Conservation (phyloP, 2,113 vertebrate genomes). For the Alosa alosa region DNA sequence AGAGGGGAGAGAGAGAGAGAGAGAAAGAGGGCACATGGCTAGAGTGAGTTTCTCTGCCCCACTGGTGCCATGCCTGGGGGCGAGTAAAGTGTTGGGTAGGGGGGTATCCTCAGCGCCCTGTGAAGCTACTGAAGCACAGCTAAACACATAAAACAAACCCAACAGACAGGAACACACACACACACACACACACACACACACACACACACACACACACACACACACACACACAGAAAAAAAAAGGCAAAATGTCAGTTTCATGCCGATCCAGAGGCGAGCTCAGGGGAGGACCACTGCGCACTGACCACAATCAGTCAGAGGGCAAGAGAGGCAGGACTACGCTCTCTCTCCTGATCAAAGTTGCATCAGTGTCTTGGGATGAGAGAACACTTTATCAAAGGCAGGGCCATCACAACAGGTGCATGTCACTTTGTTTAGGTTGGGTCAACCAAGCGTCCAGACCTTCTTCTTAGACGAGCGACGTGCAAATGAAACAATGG, state of each 20-base stretch:
- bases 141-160: background rate
- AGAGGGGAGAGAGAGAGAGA: background rate
- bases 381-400: background rate
- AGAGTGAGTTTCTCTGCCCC: background rate
- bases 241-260: background rate
- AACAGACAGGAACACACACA: background rate
- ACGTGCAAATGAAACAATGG: background rate
- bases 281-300: background rate
- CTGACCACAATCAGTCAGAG: background rate
- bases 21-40: background rate
- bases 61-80: background rate
- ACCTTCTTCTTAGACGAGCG: background rate
- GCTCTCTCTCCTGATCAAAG: background rate
- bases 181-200: background rate
- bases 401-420: background rate
- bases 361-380: background rate
- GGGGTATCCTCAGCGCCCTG: background rate
- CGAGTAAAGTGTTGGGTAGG: background rate
- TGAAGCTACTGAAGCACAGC: constrained; percentile 7
- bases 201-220: background rate
- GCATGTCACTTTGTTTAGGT: background rate
- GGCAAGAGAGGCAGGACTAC: background rate
- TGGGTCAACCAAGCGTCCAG: background rate
- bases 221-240: background rate
- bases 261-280: background rate